Conservation (phyloP, 2,797 vertebrate species). For the Lepidocolaptes lacrymiger region DNA sequence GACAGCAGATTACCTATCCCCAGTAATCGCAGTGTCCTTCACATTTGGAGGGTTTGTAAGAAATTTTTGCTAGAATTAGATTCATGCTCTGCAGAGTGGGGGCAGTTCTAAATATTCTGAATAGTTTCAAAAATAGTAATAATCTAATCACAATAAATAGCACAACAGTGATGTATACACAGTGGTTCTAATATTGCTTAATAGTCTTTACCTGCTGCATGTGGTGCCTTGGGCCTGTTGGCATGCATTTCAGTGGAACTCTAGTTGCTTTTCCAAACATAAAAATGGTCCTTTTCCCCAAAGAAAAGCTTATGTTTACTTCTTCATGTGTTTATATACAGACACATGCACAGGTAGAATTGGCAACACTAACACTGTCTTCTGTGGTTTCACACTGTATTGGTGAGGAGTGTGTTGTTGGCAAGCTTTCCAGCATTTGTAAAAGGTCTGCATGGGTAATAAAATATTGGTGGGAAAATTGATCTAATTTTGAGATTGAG, state of each 20-base stretch:
- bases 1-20: not conserved
- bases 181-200: not conserved
- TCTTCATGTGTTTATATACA: not conserved
- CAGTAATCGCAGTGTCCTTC: not conserved
- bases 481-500: constrained; percentile 71
- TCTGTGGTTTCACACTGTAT: not conserved
- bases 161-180: not conserved
- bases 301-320: not conserved
- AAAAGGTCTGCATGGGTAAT: not conserved
- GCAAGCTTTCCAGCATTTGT: constrained; percentile 26
- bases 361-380: not conserved
- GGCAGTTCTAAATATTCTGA: not conserved
- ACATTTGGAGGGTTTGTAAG: not conserved
- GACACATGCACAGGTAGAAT: not conserved
- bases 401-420: not conserved
- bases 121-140: not conserved
- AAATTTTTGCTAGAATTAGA: not conserved
- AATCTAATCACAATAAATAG: not conserved
- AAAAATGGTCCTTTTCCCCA: not conserved
- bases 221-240: not conserved
- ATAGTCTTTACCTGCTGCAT: not conserved
- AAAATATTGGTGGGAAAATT: constrained; percentile 59
- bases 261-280: not conserved
- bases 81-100: not conserved
- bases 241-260: not conserved